Evolutionary conservation across 2,888 invertebrate species (phyloP), one percentile per base, ranked within the genome.

Genomic region (Napeogenes inachia): DNA sequence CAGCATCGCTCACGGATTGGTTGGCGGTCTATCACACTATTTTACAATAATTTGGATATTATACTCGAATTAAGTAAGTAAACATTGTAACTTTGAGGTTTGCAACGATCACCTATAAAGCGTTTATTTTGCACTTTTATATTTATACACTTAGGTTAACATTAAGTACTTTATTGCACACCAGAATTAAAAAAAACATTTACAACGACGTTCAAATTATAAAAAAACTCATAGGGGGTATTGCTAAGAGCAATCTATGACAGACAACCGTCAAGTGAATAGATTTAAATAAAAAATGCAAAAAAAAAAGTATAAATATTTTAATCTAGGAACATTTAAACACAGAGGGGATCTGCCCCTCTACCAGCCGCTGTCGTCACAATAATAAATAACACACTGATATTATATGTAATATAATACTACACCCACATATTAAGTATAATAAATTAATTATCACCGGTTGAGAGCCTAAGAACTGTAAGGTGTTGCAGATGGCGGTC

Each of bases 391-490:
- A 70, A 72, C 42, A 69, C 68, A 21, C 21, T 21, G 21, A 21
- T 21, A 21, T 21, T 61, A 59, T 45, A 61, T 21, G 21, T 21
- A 21, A 21, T 21, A 21, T 21, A 21, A 21, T 21, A 62, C 61
- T 64, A 56, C 58, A 57, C 32, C 38, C 55, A 57, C 56, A 50
- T 59, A 55, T 60, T 56, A 61, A 58, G 63, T 30, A 30, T 53
- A 68, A 68, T 63, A 63, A 69, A 58, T 68, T 67, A 68, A 60
- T 54, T 62, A 57, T 66, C 67, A 64, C 64, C 62, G 60, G 54
- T 54, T 42, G 62, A 59, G 60, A 62, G 58, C 47, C 63, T 76
- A 80, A 78, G 79, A 79, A 77, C 77, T 75, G 67, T 59, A 33
- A 46, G 54, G 45, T 59, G 50, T 21, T 60, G 68, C 60, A 65